Base-by-base conservation (phyloP, 2,888 invertebrate genomes). In the Sinotaia quadrata region DNA sequence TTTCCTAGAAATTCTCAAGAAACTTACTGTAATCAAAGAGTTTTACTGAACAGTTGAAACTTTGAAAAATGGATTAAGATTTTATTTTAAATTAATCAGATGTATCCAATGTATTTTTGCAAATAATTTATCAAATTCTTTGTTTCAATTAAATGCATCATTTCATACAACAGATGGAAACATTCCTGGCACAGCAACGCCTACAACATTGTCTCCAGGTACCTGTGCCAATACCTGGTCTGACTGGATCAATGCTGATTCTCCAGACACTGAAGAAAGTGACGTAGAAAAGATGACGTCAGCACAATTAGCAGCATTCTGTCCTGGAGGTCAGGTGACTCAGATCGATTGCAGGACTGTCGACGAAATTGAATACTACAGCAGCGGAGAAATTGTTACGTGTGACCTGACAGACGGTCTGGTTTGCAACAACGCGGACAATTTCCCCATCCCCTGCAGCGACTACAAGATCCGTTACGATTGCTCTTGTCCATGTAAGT, bases 371-470 rank as follows among this genome's bases (percentile, higher is more conserved):
- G 44, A 37, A 33, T 56, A 65, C 54, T 65, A n/a, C 54, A 54
- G 54, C 41, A 41, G 41, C 24, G 65, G 65, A 21, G 84, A 85
- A 54, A 72, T 76, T 1, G 71, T 73, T 8, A 65, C 63, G 10
- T 87, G 87, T 74, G 76, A 80, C 54, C 84, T 95, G 69, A 92
- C 93, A 76, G 89, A 90, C 12, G 95, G 95, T 0, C 89, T 95
- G 0, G 87, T 91, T 21, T 72, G 72, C 29, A 67, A 59, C 62
- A 72, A 69, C 37, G 49, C 59, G 12, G 80, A 82, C 52, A 84
- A 85, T 66, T 49, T 34, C 54, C 72, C 74, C 27, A 51, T 59
- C 33, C 70, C 70, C 31, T 84, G 84, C 67, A 73, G 71, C n/a
- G 81, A 84, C 70, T 84, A 82, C 68, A 78, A 80, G 77, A 76